These are phyloP conservation scores for Abramis brama DNA, from an alignment of 2,113 vertebrate species.

Conservation along the genomic window DNA sequence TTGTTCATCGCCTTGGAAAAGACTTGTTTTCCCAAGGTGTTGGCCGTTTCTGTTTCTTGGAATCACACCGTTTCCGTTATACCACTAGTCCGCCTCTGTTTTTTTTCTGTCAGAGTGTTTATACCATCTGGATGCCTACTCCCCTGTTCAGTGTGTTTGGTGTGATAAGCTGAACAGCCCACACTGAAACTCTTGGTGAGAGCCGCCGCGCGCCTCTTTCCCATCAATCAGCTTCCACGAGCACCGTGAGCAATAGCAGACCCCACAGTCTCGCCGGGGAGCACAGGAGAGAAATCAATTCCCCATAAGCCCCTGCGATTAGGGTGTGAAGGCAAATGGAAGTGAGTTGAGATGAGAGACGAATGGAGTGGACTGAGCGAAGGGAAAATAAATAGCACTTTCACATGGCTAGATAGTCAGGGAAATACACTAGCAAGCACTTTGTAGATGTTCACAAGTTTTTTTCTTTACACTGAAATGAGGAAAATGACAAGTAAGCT, in stretches of 20 bases:
- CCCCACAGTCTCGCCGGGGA: slow-evolving; percentile 46
- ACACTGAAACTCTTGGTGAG: slow-evolving; percentile 71
- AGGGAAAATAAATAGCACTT: neutral
- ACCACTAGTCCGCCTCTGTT: slow-evolving; percentile 5
- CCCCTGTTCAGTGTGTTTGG: slow-evolving; percentile 76
- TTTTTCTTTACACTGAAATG: neutral
- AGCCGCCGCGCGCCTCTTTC: slow-evolving; percentile 66
- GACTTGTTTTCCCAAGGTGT: slow-evolving; percentile 3
- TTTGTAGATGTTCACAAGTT: neutral
- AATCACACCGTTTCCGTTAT: slow-evolving; percentile 38
- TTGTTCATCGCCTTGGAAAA: neutral
- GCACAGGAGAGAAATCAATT: slow-evolving; percentile 67
- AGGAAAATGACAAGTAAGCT: neutral
- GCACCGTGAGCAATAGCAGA: slow-evolving; percentile 64
- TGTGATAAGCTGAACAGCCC: slow-evolving; percentile 73
- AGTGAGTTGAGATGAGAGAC: slow-evolving; percentile 2
- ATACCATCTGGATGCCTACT: slow-evolving; percentile 68
- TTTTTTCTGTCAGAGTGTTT: slow-evolving; percentile 25
- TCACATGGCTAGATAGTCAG: slow-evolving; percentile 23
- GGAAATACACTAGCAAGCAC: neutral
- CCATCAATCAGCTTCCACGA: slow-evolving; percentile 73
- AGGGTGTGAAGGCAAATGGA: slow-evolving; percentile 66
- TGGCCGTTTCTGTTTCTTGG: slow-evolving; percentile 33
- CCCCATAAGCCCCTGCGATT: slow-evolving; percentile 73
- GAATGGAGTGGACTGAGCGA: slow-evolving; percentile 10